Percentiles rank a stretch among this genome's conserved stretches.
Conservation (phyloP, 2,113 vertebrate species). For the Tychaedon coryphoeus region DNA sequence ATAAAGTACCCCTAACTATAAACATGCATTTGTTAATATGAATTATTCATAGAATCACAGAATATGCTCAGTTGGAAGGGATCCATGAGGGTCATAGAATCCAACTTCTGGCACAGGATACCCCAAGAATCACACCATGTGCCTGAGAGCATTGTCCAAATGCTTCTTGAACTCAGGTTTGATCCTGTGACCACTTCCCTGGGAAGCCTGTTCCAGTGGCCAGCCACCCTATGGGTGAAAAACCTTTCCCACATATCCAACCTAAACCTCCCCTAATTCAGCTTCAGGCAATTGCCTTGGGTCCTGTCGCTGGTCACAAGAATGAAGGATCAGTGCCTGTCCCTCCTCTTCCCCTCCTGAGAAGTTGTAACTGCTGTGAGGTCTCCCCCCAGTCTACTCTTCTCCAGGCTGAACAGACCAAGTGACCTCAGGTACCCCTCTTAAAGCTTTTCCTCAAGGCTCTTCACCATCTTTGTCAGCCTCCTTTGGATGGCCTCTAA, state of each 20-base stretch:
- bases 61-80: background rate
- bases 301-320: background rate
- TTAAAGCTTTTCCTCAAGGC: fast-evolving
- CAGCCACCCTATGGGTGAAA: fast-evolving
- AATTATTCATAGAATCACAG: background rate
- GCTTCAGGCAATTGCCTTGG: fast-evolving
- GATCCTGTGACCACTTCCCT: background rate
- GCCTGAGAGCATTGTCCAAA: background rate
- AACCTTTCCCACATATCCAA: background rate
- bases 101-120: background rate
- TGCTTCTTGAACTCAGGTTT: background rate
- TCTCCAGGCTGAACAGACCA: background rate
- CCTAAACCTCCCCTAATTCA: background rate
- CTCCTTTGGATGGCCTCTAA: no score
- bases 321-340: background rate
- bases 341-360: background rate
- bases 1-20: background rate
- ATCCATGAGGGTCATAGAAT: background rate
- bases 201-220: background rate
- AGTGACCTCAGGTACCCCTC: background rate
- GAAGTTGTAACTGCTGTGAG: fast-evolving
- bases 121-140: background rate
- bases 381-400: background rate
- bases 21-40: background rate
- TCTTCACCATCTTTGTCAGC: background rate